Evolutionary conservation across 2,113 vertebrate species (phyloP).

Genomic region (Amblyornis subalaris): DNA sequence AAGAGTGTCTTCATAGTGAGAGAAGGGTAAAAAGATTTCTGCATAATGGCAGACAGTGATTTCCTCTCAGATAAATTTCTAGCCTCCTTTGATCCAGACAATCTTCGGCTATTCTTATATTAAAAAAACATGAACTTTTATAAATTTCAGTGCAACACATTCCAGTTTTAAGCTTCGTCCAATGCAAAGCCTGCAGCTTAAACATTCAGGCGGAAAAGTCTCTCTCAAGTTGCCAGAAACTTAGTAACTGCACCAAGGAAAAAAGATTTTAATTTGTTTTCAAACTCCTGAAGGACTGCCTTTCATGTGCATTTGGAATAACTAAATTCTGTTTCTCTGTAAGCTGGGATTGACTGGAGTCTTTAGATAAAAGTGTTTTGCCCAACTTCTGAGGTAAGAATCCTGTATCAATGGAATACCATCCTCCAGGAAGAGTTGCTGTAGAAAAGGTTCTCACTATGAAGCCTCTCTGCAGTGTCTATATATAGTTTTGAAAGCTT

Average conservation of each 20-base stretch:
- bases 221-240: not conserved
- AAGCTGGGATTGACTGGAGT: not conserved
- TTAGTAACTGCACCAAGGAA: not conserved
- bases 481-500: constrained; percentile 4
- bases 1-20: not conserved
- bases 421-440: not conserved
- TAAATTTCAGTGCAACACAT: not conserved
- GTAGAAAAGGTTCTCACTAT: not conserved
- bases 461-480: not conserved
- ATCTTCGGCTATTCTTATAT: not conserved
- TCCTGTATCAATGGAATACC: not conserved
- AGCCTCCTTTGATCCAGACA: not conserved
- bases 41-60: not conserved
- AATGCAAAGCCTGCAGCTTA: not conserved
- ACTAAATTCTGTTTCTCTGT: not conserved
- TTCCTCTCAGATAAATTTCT: not conserved
- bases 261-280: not conserved
- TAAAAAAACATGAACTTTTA: not conserved
- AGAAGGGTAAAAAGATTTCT: not conserved
- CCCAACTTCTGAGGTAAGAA: not conserved
- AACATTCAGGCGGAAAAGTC: not conserved
- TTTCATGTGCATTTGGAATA: not conserved
- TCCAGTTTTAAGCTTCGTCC: not conserved
- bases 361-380: not conserved
- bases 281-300: not conserved